Percentiles rank a stretch among this genome's conserved stretches.
These are phyloP conservation scores for Sitodiplosis mosellana DNA, from an alignment of 1,140 invertebrate species.

Conservation along the genomic window DNA sequence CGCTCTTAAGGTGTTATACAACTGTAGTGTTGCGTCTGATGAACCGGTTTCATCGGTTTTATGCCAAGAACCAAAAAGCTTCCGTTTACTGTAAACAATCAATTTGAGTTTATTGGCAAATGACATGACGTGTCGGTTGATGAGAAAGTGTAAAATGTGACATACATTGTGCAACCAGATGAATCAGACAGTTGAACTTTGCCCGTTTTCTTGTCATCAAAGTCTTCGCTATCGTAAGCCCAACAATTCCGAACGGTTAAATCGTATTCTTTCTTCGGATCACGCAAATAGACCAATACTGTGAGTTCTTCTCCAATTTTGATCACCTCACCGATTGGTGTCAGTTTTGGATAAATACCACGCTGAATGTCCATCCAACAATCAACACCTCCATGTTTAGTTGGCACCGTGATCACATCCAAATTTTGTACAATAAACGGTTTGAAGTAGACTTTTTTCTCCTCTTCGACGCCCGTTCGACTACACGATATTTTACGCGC, in stretches of 20 bases:
- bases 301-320: constrained; percentile 52
- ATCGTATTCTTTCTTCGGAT: constrained; percentile 41
- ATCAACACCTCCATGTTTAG: constrained; percentile 37
- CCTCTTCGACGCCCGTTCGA: constrained; percentile 27
- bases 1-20: constrained; percentile 46
- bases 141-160: background rate
- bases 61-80: constrained; percentile 44
- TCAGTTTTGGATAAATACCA: constrained; percentile 44
- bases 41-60: constrained; percentile 34
- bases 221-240: constrained; percentile 47
- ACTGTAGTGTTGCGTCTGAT: constrained; percentile 38
- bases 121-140: too few relatives aligned
- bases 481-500: constrained; percentile 41
- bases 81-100: constrained; percentile 34
- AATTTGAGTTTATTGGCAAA: too few relatives aligned
- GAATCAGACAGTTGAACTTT: constrained; percentile 43
- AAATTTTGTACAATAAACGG: constrained; percentile 48
- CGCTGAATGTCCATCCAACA: constrained; percentile 64
- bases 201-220: constrained; percentile 35
- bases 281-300: constrained; percentile 47
- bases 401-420: constrained; percentile 43
- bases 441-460: constrained; percentile 43
- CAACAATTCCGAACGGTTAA: constrained; percentile 51
- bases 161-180: constrained; percentile 44
- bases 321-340: constrained; percentile 26